Evolutionary conservation across 2,888 invertebrate species (phyloP), one percentile per base, ranked within the genome.

Genomic region (Cepaea hortensis): DNA sequence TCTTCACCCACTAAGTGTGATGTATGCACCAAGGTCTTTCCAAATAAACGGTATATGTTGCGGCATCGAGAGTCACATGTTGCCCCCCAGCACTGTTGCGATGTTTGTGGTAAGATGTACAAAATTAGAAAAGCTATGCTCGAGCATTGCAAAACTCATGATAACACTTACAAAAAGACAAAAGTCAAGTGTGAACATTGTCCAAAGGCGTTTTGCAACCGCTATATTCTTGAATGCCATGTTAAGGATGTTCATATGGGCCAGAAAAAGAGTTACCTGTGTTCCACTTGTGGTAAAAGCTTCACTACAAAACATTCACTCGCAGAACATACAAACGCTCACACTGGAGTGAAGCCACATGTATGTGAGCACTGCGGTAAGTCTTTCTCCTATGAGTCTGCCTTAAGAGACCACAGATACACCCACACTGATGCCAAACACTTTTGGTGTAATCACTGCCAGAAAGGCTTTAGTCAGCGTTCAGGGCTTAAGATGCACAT

Each of bases 401-500:
- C 92, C 7, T 88, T 93, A 35, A 88, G 91, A 62, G 92, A 92
- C 84, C 94, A 94, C 89, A 92, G 91, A 61, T 91, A 91, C 83
- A 92, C 92, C 13, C 94, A 94, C 86, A 86, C 91, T 81, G 92
- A 92, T 82, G 88, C 89, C n/a, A 93, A 94, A 85, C 92, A 92
- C 76, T 95, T 94, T 90, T 90, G 91, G 72, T 95, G 95, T 88
- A 90, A 86, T n/a, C 88, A 91, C 68, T 95, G 95, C 90, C 90
- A 91, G 65, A 92, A 92, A 87, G 91, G 92, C 23, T 95, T 95
- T 88, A 91, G 91, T 46, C 94, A 94, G 77, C 93, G 94, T 80
- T 91, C 94, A 68, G 94, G 94, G 46, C 90, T 95, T 61, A 92
- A 93, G 85, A 94, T 94, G 85, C 95, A 95, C 90, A 91, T 92